Conservation (phyloP, 2,888 invertebrate genomes). For the Tuta absoluta region DNA sequence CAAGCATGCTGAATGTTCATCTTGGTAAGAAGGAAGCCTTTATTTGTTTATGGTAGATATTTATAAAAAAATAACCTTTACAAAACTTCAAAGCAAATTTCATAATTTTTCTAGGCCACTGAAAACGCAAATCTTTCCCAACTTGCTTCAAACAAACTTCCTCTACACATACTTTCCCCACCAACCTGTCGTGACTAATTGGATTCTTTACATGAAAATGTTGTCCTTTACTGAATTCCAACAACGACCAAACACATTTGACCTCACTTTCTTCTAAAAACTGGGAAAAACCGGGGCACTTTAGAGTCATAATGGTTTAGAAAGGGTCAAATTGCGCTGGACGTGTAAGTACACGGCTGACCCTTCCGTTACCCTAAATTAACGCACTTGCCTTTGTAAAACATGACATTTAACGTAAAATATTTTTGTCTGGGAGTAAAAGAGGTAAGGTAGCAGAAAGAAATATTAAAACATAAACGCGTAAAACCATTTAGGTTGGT, state of each 20-base stretch:
- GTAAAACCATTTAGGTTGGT: not conserved
- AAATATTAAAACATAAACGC: not conserved
- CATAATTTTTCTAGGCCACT: slow-evolving; percentile 18
- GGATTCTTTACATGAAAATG: slow-evolving; percentile 70
- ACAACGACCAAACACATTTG: slow-evolving; percentile 45
- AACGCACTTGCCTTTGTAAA: slow-evolving; percentile 58
- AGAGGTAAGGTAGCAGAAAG: not conserved
- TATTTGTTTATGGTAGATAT: not conserved
- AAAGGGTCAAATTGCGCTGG: slow-evolving; percentile 47
- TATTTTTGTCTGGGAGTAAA: slow-evolving; percentile 36
- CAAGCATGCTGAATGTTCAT: no score
- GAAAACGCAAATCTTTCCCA: slow-evolving; percentile 43
- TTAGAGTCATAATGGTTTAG: slow-evolving; percentile 35
- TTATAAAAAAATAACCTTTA: not conserved
- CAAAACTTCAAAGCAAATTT: not conserved
- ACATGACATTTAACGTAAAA: slow-evolving; percentile 54
- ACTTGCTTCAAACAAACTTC: slow-evolving; percentile 45
- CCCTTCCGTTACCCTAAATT: slow-evolving; percentile 67
- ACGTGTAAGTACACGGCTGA: slow-evolving; percentile 38
- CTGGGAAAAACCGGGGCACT: slow-evolving; percentile 29
- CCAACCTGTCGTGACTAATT: slow-evolving; percentile 69
- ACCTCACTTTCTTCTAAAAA: slow-evolving; percentile 40
- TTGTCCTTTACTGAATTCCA: slow-evolving; percentile 48
- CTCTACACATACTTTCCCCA: slow-evolving; percentile 50
- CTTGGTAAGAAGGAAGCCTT: no score